Conservation (phyloP, 2,113 vertebrate species). For the Bettongia penicillata region DNA sequence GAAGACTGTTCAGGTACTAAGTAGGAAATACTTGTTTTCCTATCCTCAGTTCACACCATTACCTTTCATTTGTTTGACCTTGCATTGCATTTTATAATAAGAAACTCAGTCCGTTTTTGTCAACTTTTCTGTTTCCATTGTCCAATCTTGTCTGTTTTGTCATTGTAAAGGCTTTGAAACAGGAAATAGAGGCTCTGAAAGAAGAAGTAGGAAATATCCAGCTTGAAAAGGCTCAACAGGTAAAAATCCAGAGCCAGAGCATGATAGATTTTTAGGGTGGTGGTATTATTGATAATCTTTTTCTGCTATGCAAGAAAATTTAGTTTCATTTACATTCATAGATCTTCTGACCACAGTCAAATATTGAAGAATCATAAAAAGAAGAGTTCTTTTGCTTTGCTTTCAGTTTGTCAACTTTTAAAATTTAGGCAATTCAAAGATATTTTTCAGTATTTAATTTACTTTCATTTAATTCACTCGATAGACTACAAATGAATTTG, state of each 20-base stretch:
- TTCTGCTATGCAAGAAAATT: constrained; percentile 51
- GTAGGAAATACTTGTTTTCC: neutral
- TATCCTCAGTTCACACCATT: constrained; percentile 72
- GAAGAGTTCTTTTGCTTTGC: constrained; percentile 51
- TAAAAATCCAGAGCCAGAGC: constrained; percentile 83
- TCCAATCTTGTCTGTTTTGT: constrained; percentile 88
- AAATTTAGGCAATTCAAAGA: constrained; percentile 16
- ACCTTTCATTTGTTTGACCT: constrained; percentile 76
- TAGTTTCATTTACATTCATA: constrained; percentile 10
- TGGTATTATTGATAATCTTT: constrained; percentile 53
- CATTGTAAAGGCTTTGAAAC: constrained; percentile 92
- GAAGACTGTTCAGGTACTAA: constrained; percentile 85
- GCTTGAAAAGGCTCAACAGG: constrained; percentile 90
- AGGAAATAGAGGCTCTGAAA: constrained; percentile 91
- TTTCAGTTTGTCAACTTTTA: constrained; percentile 54
- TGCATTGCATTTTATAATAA: constrained; percentile 72
- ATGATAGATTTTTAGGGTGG: constrained; percentile 79
- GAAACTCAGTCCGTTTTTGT: constrained; percentile 67
- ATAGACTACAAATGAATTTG: neutral
- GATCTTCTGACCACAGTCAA: constrained; percentile 34
- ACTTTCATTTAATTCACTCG: neutral
- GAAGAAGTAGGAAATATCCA: constrained; percentile 91
- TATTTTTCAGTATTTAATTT: neutral
- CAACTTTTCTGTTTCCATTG: constrained; percentile 85
- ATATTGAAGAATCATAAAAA: constrained; percentile 7